Base-by-base conservation (phyloP, 2,888 invertebrate genomes). In the Lepetodrilus schrolli region DNA sequence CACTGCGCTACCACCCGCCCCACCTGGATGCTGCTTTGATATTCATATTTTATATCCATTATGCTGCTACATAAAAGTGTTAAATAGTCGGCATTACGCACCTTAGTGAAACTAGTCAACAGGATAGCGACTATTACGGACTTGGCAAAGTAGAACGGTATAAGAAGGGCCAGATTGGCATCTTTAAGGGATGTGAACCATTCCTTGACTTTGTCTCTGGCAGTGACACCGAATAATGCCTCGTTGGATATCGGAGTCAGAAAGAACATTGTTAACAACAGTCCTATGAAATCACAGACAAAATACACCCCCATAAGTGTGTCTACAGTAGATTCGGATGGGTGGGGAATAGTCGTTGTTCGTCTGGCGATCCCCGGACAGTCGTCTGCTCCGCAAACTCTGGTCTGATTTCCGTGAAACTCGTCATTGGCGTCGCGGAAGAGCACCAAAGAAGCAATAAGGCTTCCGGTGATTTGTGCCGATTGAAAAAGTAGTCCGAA, bases 31-130 rank as follows among this genome's bases (percentile, higher is more conserved):
- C n/a, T n/a, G n/a, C n/a, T n/a, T n/a, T n/a, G n/a, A n/a, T n/a
- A n/a, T n/a, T n/a, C n/a, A n/a, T n/a, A n/a, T n/a, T n/a, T n/a
- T n/a, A n/a, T n/a, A n/a, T n/a, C n/a, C n/a, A n/a, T n/a, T n/a
- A n/a, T n/a, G n/a, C n/a, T n/a, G n/a, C n/a, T n/a, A n/a, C n/a
- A n/a, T n/a, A n/a, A n/a, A n/a, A n/a, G n/a, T n/a, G n/a, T n/a
- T n/a, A n/a, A n/a, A n/a, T n/a, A n/a, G n/a, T n/a, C n/a, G n/a
- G n/a, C n/a, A 1, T 26, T 23, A 65, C 77, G 74, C 78, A 90
- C 90, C 86, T 89, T 89, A 2, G 89, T 88, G 71, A 86, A 89
- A 50, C 87, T 87, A 4, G 84, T 82, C 75, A 86, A 81, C 65
- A 89, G 74, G 34, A 89, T 84, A 1, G 85, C 88, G 47, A 89